Base-by-base conservation (phyloP, 2,113 vertebrate species). In the Glaucidium brasilianum region DNA sequence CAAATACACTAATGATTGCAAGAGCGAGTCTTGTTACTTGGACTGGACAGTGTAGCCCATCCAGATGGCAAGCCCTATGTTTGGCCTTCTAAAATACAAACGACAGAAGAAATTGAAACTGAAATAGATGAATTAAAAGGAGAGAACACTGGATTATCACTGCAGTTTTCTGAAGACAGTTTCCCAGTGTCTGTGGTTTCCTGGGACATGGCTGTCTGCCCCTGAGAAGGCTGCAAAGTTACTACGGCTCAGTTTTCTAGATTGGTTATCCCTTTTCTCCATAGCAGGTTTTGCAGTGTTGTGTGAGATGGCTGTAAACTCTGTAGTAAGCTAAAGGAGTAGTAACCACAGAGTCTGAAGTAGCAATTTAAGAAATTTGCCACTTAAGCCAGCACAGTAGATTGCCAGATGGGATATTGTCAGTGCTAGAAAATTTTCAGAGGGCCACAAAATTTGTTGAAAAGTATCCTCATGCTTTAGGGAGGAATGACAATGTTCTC, bases 221-320 rank as follows among this genome's bases (percentile, higher is more conserved):
- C 23, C 53, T 45, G 45, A 58, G 27, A 43, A 52, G 43, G 7
- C 34, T 37, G 34, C 15, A 30, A 27, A 75, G 4, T 63, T 37
- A 27, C 32, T 1, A 0, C 0, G 0, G 6, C 20, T 90, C 73
- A 47, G 25, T 60, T 69, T 78, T 56, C 58, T 37, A 8, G 17
- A 14, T 6, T 45, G 22, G 3, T 30, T 66, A 35, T 32, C 17
- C 12, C 3, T 34, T 76, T 79, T 66, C 49, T 68, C 18, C 11
- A 30, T 13, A 37, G 34, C 11, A 94, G n/a, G 8, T 27, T 78
- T 72, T 35, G 17, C 49, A 64, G 16, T 30, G 9, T 50, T 50
- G 15, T 50, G 9, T 32, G 26, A 78, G 9, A 41, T 63, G 23
- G 26, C 15, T 77, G 25, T 64, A 63, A 80, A 92, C 59, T 9